Conservation (phyloP, 2,888 invertebrate genomes). For the Eristalis intricaria region DNA sequence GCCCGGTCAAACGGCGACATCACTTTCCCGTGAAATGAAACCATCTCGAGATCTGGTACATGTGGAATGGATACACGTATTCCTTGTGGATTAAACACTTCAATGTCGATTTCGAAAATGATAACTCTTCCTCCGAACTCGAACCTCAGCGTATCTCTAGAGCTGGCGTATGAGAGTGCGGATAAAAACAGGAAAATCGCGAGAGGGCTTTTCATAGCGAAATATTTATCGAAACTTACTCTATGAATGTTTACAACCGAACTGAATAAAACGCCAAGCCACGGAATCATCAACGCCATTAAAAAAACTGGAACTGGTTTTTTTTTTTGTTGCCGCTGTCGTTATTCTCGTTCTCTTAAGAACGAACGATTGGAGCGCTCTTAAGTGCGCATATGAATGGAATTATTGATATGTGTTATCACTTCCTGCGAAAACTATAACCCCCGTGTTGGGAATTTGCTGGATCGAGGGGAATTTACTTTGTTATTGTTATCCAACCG, state of each 20-base stretch:
- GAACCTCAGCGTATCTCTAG: conserved; percentile 5
- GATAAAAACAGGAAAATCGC: not conserved
- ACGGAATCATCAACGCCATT: not conserved
- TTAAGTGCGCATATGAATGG: not conserved
- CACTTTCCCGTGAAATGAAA: conserved; percentile 57
- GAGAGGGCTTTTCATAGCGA: not conserved
- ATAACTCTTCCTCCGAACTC: not conserved
- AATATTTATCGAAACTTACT: not conserved
- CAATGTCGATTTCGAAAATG: conserved; percentile 20
- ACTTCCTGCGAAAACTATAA: not conserved
- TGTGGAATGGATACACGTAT: conserved; percentile 36
- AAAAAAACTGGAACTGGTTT: conserved; percentile 9
- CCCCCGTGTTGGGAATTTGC: not conserved
- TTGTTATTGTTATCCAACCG: not conserved
- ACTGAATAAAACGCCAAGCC: conserved; percentile 1
- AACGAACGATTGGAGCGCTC: not conserved
- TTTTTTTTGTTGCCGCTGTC: not conserved
- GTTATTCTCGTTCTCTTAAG: not conserved
- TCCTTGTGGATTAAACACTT: conserved; percentile 39
- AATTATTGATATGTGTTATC: conserved; percentile 11
- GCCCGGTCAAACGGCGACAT: not conserved
- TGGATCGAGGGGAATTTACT: not conserved
- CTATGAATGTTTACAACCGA: conserved; percentile 18
- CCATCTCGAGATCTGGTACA: conserved; percentile 29
- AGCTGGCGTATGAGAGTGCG: not conserved